A percentile compares a stretch with the other conserved stretches of the same genome.
These are phyloP conservation scores for Molossus alvarezi DNA, from an alignment of 2,797 vertebrate species.

Conservation along the genomic window DNA sequence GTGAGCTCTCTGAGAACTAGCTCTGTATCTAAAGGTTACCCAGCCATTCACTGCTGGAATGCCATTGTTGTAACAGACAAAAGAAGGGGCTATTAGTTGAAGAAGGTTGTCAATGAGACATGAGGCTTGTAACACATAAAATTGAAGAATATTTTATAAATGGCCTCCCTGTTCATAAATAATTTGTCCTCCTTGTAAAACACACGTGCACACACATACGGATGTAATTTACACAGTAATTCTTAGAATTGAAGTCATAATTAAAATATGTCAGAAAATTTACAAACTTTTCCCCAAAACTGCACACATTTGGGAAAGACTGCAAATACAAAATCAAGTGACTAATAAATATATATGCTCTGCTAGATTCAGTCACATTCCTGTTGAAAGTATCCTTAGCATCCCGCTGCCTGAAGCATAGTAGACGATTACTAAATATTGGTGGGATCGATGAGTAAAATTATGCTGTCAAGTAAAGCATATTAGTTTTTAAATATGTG, in stretches of 20 bases:
- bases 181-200: slow-evolving; percentile 10
- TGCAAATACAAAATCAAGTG: not conserved
- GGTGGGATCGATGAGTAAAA: slow-evolving; percentile 22
- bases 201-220: accelerated
- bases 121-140: not conserved
- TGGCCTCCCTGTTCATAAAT: not conserved
- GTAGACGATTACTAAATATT: not conserved
- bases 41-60: not conserved
- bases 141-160: slow-evolving; percentile 35
- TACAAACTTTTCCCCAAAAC: slow-evolving; percentile 18
- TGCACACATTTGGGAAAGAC: not conserved
- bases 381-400: not conserved
- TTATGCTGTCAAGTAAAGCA: not conserved
- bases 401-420: not conserved
- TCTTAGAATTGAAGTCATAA: slow-evolving; percentile 16
- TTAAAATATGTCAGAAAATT: not conserved
- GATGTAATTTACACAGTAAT: not conserved
- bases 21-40: slow-evolving; percentile 40
- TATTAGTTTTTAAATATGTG: not conserved
- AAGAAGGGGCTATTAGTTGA: slow-evolving; percentile 47
- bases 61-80: slow-evolving; percentile 15
- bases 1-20: not conserved
- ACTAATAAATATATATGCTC: not conserved
- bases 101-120: slow-evolving; percentile 17
- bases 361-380: not conserved